phyloP scores from a whole-genome alignment of 2,113 vertebrate species.

The Sula dactylatra region DNA sequence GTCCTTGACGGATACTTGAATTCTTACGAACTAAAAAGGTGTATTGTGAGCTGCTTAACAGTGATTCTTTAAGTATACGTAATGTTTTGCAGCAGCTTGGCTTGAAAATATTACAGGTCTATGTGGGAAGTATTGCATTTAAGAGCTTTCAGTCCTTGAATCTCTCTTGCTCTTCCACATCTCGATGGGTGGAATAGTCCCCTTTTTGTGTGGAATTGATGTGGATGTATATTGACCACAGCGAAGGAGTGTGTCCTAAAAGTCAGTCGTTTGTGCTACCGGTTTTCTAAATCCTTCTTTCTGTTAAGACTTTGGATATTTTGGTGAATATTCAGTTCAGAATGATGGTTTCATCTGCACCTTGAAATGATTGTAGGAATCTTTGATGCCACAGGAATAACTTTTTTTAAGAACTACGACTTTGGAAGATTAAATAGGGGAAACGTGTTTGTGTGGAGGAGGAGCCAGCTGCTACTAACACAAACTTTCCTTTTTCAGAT shows the following conservation, averaged over 20 bases:
- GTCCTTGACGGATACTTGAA: background rate
- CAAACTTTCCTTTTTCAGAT: background rate
- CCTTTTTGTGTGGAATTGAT: rapidly evolving
- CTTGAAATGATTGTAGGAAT: too few species aligned
- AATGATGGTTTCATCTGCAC: background rate
- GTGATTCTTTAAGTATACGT: rapidly evolving
- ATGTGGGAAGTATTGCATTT: background rate
- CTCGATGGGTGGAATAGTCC: rapidly evolving
- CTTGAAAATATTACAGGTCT: background rate
- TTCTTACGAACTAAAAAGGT: background rate
- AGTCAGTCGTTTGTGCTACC: background rate
- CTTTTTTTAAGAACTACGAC: background rate
- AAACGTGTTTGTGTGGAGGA: background rate
- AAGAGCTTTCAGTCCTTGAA: background rate
- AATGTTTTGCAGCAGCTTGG: background rate
- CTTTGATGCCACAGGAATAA: background rate
- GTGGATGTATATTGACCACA: rapidly evolving
- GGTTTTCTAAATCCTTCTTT: background rate
- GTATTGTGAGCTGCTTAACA: background rate
- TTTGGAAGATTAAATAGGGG: too few species aligned
- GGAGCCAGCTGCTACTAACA: background rate
- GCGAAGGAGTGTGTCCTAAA: background rate
- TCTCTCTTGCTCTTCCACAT: background rate
- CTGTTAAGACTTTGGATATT: background rate
- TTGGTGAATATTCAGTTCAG: background rate